A percentile compares a stretch with the other conserved stretches of the same genome.
These are phyloP conservation scores for Mylabris phalerata DNA, from an alignment of 1,140 invertebrate species.

Conservation along the genomic window DNA sequence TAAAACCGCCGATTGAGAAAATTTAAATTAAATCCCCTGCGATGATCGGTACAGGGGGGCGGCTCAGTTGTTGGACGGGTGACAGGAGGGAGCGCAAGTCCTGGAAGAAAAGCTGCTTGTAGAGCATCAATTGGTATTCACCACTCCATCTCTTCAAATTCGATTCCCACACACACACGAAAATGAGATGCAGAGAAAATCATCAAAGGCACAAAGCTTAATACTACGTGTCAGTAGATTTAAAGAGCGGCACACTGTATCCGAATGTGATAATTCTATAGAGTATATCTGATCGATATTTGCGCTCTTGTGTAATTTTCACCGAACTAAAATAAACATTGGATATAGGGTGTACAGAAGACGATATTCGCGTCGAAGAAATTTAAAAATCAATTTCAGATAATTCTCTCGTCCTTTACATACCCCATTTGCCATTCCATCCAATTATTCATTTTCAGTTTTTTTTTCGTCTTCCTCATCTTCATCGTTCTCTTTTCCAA, in stretches of 20 bases:
- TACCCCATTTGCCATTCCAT: neutral
- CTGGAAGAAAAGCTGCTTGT: slow-evolving; percentile 33
- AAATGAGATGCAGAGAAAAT: slow-evolving; percentile 44
- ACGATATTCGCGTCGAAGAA: slow-evolving; percentile 24
- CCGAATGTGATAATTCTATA: neutral
- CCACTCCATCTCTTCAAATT: slow-evolving; percentile 41
- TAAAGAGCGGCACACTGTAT: slow-evolving; percentile 28
- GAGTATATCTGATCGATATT: slow-evolving; percentile 3
- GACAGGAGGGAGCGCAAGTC: slow-evolving; percentile 1
- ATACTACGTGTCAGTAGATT: slow-evolving; percentile 24
- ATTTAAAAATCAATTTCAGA: slow-evolving; percentile 31
- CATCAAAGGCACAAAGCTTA: slow-evolving; percentile 43
- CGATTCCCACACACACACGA: slow-evolving; percentile 40
- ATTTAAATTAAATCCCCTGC: slow-evolving; percentile 14
- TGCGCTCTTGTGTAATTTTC: slow-evolving; percentile 10
- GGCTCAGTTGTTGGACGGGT: no score
- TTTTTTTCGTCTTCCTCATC: neutral
- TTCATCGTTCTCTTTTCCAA: neutral
- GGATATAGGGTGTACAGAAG: slow-evolving; percentile 22
- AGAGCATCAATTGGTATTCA: slow-evolving; percentile 42
- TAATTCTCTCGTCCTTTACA: slow-evolving; percentile 11
- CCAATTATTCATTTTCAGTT: no score
- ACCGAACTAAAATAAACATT: slow-evolving; percentile 30
- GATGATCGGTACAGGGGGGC: neutral
- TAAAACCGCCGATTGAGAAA: neutral